Percentiles rank a stretch among this genome's conserved stretches.
phyloP scores from a whole-genome alignment of 2,888 invertebrate species.

The Ypsolopha scabrella region DNA sequence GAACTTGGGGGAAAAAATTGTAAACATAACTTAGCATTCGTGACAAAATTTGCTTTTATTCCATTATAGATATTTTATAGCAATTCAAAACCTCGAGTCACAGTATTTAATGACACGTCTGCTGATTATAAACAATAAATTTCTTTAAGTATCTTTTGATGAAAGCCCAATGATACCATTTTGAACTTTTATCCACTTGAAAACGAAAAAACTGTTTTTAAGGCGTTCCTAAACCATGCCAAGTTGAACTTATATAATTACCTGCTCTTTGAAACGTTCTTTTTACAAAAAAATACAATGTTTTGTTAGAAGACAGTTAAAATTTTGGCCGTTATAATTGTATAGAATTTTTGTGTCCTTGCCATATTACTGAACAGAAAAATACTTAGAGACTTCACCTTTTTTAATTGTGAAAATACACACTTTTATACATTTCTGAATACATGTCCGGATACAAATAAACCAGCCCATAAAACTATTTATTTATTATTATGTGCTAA shows the following conservation, averaged over 20 bases:
- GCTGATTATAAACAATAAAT: slow-evolving; percentile 62
- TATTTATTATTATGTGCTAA: no score
- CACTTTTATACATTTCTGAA: no score
- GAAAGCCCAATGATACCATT: slow-evolving; percentile 57
- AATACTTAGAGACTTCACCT: slow-evolving; percentile 21
- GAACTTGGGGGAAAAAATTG: no score
- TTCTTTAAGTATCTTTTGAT: slow-evolving; percentile 32
- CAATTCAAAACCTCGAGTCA: slow-evolving; percentile 21
- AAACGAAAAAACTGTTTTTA: slow-evolving; percentile 49
- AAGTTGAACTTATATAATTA: slow-evolving; percentile 47
- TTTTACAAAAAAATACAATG: slow-evolving; percentile 34
- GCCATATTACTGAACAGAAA: slow-evolving; percentile 25
- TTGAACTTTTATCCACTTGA: slow-evolving; percentile 30
- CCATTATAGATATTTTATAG: slow-evolving; percentile 16
- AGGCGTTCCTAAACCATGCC: slow-evolving; percentile 32
- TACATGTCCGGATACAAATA: no score
- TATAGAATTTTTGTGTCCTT: slow-evolving; percentile 63
- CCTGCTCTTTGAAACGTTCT: slow-evolving; percentile 54
- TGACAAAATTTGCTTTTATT: neutral
- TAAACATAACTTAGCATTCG: neutral
- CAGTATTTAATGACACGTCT: slow-evolving; percentile 22
- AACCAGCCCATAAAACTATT: no score
- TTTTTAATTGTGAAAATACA: no score
- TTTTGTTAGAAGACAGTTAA: slow-evolving; percentile 63
- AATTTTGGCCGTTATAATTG: slow-evolving; percentile 70